Base-by-base conservation (phyloP, 2,113 vertebrate species). In the Leucoraja erinaceus region DNA sequence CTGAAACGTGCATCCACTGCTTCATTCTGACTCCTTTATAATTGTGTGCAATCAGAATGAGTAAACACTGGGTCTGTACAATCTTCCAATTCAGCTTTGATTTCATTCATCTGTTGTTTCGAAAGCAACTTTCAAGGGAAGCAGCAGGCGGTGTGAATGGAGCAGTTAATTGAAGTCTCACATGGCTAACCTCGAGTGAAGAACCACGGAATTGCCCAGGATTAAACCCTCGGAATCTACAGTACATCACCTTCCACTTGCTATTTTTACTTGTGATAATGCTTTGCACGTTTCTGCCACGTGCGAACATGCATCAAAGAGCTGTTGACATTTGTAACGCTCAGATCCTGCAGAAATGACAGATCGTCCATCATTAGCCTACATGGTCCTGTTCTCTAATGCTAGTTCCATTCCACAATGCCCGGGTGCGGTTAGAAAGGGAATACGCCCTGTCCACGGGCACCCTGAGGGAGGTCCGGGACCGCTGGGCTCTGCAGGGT, bases 141-240 rank as follows among this genome's bases (percentile, higher is more conserved):
- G 54, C 90, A 91, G 66, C 90, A 91, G 90, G 38, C 72, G 90
- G 90, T 68, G 47, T 70, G n/a, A 72, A 72, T 31, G 16, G 22
- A 68, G 90, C 38, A 72, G 31, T 47, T 72, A 47, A 11, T 28
- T 18, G 11, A 91, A 12, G 66, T 22, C 31, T 68, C 33, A 72
- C 5, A 47, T 20, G 66, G 20, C 66, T 72, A 22, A 9, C 18
- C 31, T 18, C 16, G 31, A 68, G 88, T 90, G 2, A 90, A 22
- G 66, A 90, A 33, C 20, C 33, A 90, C 3, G 63, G 33, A 90
- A 90, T 22, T 70, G 8, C 0, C 18, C 18, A 70, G 88, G n/a
- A 33, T 90, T 90, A 31, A 90, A 20, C 66, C 70, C 31, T 70
- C 18, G 33, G 9, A 16, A 22, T 68, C 18, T 90, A 47, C 38